Conservation (phyloP, 2,113 vertebrate genomes). For the Xiphophorus couchianus region DNA sequence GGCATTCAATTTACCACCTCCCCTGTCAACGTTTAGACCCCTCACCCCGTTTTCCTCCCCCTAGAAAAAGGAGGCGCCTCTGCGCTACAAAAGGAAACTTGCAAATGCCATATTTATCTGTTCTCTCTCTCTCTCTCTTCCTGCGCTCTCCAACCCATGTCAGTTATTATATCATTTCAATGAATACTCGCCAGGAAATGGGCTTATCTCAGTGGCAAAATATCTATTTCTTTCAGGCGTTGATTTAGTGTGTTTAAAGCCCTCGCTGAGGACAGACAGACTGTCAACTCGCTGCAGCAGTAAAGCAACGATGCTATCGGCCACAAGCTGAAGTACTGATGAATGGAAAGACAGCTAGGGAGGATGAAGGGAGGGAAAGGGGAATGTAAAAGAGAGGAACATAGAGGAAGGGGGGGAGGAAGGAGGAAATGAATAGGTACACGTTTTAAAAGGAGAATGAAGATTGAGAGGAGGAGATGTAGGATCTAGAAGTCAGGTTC, state of each 20-base stretch:
- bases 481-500: neutral
- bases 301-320: constrained; percentile 75
- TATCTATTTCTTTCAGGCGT: constrained; percentile 82
- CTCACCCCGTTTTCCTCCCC: constrained; percentile 53
- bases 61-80: constrained; percentile 80
- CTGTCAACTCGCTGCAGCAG: constrained; percentile 69
- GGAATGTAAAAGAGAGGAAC: constrained; percentile 9
- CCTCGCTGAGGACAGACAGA: constrained; percentile 71
- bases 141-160: constrained; percentile 71
- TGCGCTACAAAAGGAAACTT: constrained; percentile 88
- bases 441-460: constrained; percentile 11
- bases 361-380: constrained; percentile 17
- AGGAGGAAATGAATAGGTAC: constrained; percentile 5
- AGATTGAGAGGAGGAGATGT: constrained; percentile 7
- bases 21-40: constrained; percentile 91
- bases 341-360: constrained; percentile 57
- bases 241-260: constrained; percentile 85
- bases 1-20: constrained; percentile 95
- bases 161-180: constrained; percentile 87
- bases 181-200: constrained; percentile 82
- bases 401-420: constrained; percentile 18
- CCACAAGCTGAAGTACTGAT: constrained; percentile 68
- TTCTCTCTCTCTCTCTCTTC: constrained; percentile 72
- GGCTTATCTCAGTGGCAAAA: constrained; percentile 79
- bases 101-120: constrained; percentile 89